Evolutionary conservation across 1,140 invertebrate species (phyloP), one percentile per base, ranked within the genome.

Genomic region (Aricia agestis): DNA sequence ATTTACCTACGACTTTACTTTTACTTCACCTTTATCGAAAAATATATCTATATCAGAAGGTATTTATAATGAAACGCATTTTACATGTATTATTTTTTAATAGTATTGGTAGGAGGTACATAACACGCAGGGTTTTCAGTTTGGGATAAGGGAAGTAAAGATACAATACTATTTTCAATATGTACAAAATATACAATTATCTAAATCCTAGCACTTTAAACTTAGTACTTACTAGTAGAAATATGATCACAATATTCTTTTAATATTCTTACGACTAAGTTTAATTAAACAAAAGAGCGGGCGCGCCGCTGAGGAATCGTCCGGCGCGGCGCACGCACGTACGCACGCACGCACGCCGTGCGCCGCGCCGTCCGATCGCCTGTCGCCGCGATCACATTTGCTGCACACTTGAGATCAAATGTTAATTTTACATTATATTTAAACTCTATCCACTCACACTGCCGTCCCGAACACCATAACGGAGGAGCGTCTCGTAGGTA

Each of bases 131-230:
- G 89, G 91, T 86, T 92, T 85, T 90, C 88, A 88, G 88, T 86
- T 89, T 89, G 88, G 88, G 86, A 88, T 86, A 87, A 86, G 85
- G 85, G 89, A 86, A 91, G 83, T 89, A 89, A 84, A 91, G 89
- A 90, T 92, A 92, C 91, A 92, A 92, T 92, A 92, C 89, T 92
- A 92, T 92, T 91, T 90, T 90, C 89, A 92, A 86, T 92, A 92
- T 92, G 84, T 92, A 92, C 92, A 92, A 92, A 92, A 92, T 92
- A 91, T 92, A 92, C 91, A 92, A 84, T 91, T 92, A 92, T 85
- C 82, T 89, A 92, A 82, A 81, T 78, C 81, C 86, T 90, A 91
- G 84, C 86, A 80, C 82, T 81, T 85, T 87, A 86, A 84, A 84
- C 82, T 87, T 89, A 90, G 78, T 63, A 19, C 59, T 63, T 63